Base-by-base conservation (phyloP, 2,113 vertebrate genomes). In the Lynx canadensis region DNA sequence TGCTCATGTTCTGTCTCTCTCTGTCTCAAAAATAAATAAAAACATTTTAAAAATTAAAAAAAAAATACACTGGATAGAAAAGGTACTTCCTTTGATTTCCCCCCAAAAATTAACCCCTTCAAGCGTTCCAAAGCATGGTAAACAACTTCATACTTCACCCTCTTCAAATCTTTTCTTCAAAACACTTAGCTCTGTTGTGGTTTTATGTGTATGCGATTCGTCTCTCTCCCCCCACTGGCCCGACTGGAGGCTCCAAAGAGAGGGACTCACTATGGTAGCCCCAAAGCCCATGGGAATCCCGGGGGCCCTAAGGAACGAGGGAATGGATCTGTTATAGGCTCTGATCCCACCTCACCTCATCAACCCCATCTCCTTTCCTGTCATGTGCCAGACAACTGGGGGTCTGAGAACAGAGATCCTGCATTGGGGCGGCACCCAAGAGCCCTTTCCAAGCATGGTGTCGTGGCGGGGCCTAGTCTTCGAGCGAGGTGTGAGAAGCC, bases 251-350 rank as follows among this genome's bases (percentile, higher is more conserved):
- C 23, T 12, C 48, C 80, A 16, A 0, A 27, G 79, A 29, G 69
- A 57, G 36, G 3, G 45, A 36, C 57, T 4, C 79, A n/a, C 3
- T 1, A 15, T 1, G n/a, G 83, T 21, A 60, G 48, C 60, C 50
- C 79, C 55, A 12, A 1, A 7, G 36, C 52, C 57, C 14, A 4
- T 29, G 71, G 18, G 13, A 4, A 0, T 33, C 91, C n/a, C 0
- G 11, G 55, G 5, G 5, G 8, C 36, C 69, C 52, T 15, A 23
- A 41, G 57, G 13, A 11, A 50, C 3, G 36, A 36, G 15, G 1
- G 4, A 31, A 31, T 2, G 15, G 19, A 60, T 55, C 18, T 29
- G 3, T 29, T 11, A 1, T 0, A 38, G 13, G 21, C 74, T 10
- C 19, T 3, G 31, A 15, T 15, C 76, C 18, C 8, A 15, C 29